These are phyloP conservation scores for Gnathonemus longibarbis DNA, from an alignment of 2,113 vertebrate species.

Conservation along the genomic window DNA sequence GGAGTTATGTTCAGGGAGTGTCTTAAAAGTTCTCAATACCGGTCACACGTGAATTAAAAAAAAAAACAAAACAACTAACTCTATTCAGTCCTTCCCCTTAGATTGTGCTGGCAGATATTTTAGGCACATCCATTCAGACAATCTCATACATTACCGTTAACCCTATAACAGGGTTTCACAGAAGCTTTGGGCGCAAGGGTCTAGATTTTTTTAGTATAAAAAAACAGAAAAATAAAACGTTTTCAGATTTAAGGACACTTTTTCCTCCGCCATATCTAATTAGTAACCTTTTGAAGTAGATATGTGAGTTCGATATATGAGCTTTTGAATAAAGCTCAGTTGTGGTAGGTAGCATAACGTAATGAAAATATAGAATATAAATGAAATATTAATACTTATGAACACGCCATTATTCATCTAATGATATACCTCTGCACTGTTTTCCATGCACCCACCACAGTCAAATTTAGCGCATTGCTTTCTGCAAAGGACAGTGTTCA, in stretches of 20 bases:
- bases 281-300: neutral
- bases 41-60: neutral
- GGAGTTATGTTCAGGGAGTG: neutral
- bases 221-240: neutral
- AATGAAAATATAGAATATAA: neutral
- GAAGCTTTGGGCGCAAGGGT: neutral
- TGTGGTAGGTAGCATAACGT: neutral
- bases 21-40: neutral
- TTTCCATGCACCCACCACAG: neutral
- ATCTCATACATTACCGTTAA: neutral
- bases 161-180: neutral
- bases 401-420: neutral
- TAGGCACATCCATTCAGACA: neutral
- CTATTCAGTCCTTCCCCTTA: neutral
- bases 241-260: neutral
- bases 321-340: neutral
- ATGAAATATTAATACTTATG: neutral
- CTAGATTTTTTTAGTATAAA: neutral
- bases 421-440: neutral
- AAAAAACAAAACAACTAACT: neutral
- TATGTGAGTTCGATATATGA: neutral
- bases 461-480: neutral
- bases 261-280: neutral
- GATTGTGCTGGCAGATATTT: neutral
- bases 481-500: neutral